Evolutionary conservation across 2,888 invertebrate genomes (phyloP).

Genomic region (Mylabris sibirica): DNA sequence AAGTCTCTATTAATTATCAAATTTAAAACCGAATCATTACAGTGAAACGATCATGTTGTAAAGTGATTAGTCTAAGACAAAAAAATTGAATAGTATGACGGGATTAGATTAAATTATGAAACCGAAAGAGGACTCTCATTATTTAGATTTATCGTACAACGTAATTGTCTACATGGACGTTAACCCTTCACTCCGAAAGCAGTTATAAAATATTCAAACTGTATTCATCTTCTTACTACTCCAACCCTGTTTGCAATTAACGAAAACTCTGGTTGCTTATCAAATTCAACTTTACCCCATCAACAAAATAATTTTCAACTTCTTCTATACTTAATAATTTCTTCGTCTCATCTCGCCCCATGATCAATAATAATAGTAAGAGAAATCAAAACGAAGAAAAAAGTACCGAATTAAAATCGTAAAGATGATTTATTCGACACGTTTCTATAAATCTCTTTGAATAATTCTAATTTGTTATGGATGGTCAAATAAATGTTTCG

Average conservation of each 20-base stretch:
- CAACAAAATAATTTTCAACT: not conserved
- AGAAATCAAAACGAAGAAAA: not conserved
- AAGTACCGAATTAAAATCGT: not conserved
- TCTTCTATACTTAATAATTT: not conserved
- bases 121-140: conserved; percentile 51
- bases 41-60: conserved; percentile 42
- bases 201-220: conserved; percentile 53
- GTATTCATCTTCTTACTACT: conserved; percentile 45
- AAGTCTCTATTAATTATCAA: conserved; percentile 40
- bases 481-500: conserved; percentile 14
- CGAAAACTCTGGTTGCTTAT: conserved; percentile 31
- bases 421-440: conserved; percentile 12
- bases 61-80: conserved; percentile 47
- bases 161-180: conserved; percentile 55
- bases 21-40: conserved; percentile 31
- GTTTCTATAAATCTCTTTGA: conserved; percentile 8
- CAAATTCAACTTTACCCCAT: conserved; percentile 7
- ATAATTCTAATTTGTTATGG: conserved; percentile 14
- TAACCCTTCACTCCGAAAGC: conserved; percentile 50
- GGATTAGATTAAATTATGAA: conserved; percentile 54
- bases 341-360: not conserved
- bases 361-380: not conserved
- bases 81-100: conserved; percentile 43
- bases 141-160: conserved; percentile 56
- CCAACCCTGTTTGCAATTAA: conserved; percentile 39